Percentiles rank a stretch among this genome's conserved stretches.
Evolutionary conservation across 2,113 vertebrate species (phyloP).

Genomic region (Clarias gariepinus): DNA sequence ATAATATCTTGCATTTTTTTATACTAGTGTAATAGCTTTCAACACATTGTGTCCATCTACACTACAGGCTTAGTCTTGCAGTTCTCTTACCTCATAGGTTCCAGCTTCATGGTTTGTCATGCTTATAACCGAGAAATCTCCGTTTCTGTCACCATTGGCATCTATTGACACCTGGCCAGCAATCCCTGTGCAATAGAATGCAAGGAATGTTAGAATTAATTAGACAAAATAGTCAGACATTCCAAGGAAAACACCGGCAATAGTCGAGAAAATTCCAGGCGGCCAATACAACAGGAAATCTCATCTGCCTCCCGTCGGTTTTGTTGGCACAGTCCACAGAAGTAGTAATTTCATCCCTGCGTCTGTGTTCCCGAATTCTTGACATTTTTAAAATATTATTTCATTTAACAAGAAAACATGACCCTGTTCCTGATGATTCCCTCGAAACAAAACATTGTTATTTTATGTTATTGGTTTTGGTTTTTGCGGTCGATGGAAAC

Average conservation of each 20-base stretch:
- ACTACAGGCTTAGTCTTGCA: background rate
- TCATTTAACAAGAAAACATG: conserved; percentile 57
- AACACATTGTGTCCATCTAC: background rate
- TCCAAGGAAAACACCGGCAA: conserved; percentile 76
- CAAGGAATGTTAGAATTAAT: conserved; percentile 70
- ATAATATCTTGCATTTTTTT: background rate
- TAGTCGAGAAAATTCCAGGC: conserved; percentile 72
- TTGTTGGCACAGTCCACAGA: conserved; percentile 76
- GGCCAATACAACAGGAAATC: conserved; percentile 77
- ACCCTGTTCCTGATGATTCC: conserved; percentile 58
- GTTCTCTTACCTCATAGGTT: conserved; percentile 84
- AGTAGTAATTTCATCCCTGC: conserved; percentile 79
- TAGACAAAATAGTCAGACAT: conserved; percentile 61
- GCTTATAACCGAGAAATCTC: conserved; percentile 93
- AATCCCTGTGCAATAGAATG: conserved; percentile 81
- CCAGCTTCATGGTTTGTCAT: conserved; percentile 87
- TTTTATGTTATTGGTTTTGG: conserved; percentile 54
- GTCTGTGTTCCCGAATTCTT: conserved; percentile 85
- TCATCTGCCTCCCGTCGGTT: conserved; percentile 77
- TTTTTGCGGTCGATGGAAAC: conserved; percentile 37
- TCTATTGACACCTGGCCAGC: conserved; percentile 95
- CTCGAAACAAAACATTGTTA: conserved; percentile 58
- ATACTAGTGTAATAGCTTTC: background rate
- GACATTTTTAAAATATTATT: conserved; percentile 75
- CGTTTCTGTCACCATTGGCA: conserved; percentile 87